phyloP scores from a whole-genome alignment of 1,140 invertebrate genomes.

The Cydia fagiglandana region DNA sequence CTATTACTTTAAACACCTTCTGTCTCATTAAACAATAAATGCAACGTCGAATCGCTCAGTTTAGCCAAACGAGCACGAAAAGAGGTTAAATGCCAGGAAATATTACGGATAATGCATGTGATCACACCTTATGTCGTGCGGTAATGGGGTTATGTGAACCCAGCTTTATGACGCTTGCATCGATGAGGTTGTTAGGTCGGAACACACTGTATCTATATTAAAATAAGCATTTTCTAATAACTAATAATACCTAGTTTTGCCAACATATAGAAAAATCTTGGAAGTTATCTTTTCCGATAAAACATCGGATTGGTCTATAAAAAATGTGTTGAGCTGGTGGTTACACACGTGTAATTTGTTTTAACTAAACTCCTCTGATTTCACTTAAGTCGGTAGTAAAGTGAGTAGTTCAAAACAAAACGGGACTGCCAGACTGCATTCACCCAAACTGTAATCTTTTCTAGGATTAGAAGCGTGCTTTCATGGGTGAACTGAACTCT shows the following conservation, averaged over 20 bases:
- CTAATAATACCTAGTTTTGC: too few species aligned
- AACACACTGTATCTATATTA: background rate
- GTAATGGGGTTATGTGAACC: constrained; percentile 29
- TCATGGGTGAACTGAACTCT: background rate
- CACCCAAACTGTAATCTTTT: background rate
- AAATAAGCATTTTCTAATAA: background rate
- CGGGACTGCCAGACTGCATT: too few species aligned
- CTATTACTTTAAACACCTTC: background rate
- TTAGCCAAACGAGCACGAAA: constrained; percentile 27
- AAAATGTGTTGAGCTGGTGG: too few species aligned
- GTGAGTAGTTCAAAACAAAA: background rate
- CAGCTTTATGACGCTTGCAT: constrained; percentile 2
- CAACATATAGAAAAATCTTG: too few species aligned
- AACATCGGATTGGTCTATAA: too few species aligned
- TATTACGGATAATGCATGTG: constrained; percentile 30
- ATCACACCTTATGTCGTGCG: constrained; percentile 13
- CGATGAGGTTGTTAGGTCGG: constrained; percentile 1
- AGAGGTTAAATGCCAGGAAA: constrained; percentile 19
- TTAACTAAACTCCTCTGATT: too few species aligned
- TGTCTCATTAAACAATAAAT: constrained; percentile 1
- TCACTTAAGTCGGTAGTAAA: too few species aligned
- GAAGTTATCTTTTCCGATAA: too few species aligned
- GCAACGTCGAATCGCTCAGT: background rate
- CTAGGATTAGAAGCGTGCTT: background rate
- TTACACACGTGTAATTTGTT: too few species aligned